Percentiles rank a stretch among this genome's conserved stretches.
phyloP scores from a whole-genome alignment of 2,888 invertebrate genomes.

The Mermis nigrescens region DNA sequence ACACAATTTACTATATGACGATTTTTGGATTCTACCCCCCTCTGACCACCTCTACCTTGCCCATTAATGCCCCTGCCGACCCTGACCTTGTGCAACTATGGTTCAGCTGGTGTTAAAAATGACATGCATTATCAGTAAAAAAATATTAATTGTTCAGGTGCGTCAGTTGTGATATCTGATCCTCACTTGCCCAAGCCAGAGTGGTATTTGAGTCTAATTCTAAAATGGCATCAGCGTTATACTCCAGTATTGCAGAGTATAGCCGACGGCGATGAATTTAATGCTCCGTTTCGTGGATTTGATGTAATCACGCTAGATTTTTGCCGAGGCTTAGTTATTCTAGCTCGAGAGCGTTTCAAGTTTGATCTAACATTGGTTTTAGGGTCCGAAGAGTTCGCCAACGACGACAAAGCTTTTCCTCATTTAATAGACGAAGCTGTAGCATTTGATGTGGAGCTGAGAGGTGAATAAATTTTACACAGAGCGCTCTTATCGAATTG shows the following conservation, averaged over 20 bases:
- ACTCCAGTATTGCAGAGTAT: background rate
- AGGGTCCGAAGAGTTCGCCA: background rate
- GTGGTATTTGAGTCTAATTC: conserved; percentile 2
- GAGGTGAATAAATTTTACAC: background rate
- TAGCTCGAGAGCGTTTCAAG: background rate
- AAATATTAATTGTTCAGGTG: background rate
- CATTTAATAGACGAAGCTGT: conserved; percentile 4
- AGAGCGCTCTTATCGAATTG: background rate
- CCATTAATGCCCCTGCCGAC: too few species aligned
- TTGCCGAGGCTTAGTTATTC: background rate
- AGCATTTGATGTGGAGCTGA: conserved; percentile 1
- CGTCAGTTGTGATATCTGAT: background rate
- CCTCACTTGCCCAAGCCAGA: background rate
- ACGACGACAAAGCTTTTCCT: background rate
- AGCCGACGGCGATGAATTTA: background rate
- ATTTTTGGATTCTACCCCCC: too few species aligned
- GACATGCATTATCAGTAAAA: too few species aligned
- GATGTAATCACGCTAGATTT: background rate
- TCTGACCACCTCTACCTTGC: too few species aligned
- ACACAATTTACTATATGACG: too few species aligned
- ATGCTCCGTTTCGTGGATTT: background rate
- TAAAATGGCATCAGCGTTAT: background rate
- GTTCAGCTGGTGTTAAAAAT: too few species aligned
- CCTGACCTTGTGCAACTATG: too few species aligned
- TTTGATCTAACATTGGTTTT: background rate